Evolutionary conservation across 2,888 invertebrate genomes (phyloP).

Genomic region (Pollenia angustigena): DNA sequence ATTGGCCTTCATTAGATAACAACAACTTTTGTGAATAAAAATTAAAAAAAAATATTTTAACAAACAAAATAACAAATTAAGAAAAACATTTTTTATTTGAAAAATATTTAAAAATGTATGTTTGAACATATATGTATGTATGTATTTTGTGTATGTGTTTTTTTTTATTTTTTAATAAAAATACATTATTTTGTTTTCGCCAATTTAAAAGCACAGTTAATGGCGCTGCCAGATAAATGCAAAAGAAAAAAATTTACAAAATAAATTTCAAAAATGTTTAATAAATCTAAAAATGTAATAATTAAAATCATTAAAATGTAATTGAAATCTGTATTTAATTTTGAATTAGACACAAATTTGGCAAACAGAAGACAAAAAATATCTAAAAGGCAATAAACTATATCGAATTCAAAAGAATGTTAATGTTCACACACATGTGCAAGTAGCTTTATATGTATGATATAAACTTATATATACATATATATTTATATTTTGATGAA

Average conservation of each 20-base stretch:
- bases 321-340: slow-evolving; percentile 30
- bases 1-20: slow-evolving; percentile 60
- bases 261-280: slow-evolving; percentile 34
- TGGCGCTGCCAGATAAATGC: slow-evolving; percentile 51
- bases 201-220: slow-evolving; percentile 54
- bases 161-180: slow-evolving; percentile 14
- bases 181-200: slow-evolving; percentile 52
- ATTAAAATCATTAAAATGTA: slow-evolving; percentile 24
- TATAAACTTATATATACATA: not conserved
- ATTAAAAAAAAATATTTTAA: slow-evolving; percentile 58
- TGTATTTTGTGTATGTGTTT: not conserved
- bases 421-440: not conserved
- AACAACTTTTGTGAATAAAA: slow-evolving; percentile 15
- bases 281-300: slow-evolving; percentile 3
- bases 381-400: slow-evolving; percentile 51
- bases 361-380: slow-evolving; percentile 37
- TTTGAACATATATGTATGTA: not conserved
- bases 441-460: not conserved
- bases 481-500: not conserved
- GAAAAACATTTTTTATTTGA: slow-evolving; percentile 9
- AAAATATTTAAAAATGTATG: not conserved
- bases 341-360: slow-evolving; percentile 36
- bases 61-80: slow-evolving; percentile 42
- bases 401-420: slow-evolving; percentile 9
- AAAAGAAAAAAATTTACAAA: not conserved